Conservation (phyloP, 2,797 vertebrate species). For the Hipposideros larvatus region DNA sequence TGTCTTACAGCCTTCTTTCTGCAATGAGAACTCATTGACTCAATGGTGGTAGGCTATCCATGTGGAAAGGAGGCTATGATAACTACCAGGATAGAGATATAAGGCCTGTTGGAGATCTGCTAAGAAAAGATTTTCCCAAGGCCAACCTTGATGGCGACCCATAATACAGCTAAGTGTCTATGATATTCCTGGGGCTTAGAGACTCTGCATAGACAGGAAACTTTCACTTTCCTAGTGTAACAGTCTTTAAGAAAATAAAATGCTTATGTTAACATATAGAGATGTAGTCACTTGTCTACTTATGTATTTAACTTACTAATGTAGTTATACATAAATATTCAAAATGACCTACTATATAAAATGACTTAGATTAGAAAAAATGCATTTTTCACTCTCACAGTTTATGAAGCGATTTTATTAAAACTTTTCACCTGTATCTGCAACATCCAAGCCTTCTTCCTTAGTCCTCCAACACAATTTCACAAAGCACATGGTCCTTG, state of each 20-base stretch:
- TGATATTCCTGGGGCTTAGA: neutral
- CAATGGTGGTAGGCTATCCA: neutral
- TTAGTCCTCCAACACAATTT: neutral
- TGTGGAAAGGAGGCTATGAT: neutral
- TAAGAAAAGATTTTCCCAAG: neutral
- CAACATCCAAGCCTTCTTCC: neutral
- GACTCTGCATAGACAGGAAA: neutral
- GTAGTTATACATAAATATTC: neutral
- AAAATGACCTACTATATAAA: neutral
- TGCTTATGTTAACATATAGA: neutral
- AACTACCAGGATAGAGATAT: neutral
- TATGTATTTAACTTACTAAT: neutral
- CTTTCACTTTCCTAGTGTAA: neutral
- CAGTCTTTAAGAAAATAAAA: neutral
- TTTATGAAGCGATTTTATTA: conserved; percentile 1
- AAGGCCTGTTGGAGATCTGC: neutral
- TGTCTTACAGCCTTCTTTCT: neutral
- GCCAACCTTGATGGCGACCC: neutral
- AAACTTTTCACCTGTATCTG: neutral
- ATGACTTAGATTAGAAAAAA: neutral
- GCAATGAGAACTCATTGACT: neutral
- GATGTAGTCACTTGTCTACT: neutral
- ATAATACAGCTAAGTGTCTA: neutral
- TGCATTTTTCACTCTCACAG: conserved; percentile 1
- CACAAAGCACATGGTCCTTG: neutral